These are phyloP conservation scores for Sylvicola cinctus DNA, from an alignment of 2,888 invertebrate genomes.

Conservation along the genomic window DNA sequence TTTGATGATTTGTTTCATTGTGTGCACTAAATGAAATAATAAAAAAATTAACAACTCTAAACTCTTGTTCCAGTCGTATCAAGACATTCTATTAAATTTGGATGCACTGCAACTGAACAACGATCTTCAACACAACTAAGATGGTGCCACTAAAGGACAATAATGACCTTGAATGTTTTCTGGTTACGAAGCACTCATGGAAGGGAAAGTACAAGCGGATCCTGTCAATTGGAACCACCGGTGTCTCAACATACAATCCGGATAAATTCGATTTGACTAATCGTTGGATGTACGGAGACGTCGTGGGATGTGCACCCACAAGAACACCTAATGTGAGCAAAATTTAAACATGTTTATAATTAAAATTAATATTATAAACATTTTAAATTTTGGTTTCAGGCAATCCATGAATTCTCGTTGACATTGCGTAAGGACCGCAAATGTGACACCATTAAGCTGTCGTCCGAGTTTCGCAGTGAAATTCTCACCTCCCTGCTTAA, in stretches of 20 bases:
- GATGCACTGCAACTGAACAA: no score
- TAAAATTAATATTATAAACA: not conserved
- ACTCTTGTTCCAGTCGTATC: no score
- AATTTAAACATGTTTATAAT: conserved; percentile 12
- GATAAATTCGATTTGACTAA: conserved; percentile 76
- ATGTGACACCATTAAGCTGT: conserved; percentile 85
- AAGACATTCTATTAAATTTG: no score
- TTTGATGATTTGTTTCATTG: no score
- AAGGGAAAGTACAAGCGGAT: conserved; percentile 98
- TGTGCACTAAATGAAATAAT: no score
- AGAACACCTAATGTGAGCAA: conserved; percentile 27
- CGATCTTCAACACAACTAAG: no score
- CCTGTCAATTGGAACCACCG: conserved; percentile 86
- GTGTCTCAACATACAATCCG: conserved; percentile 96
- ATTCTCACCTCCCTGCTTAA: conserved; percentile 80
- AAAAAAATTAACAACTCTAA: no score
- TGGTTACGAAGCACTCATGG: conserved; percentile 96
- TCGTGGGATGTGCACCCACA: conserved; percentile 46
- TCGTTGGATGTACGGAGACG: conserved; percentile 72
- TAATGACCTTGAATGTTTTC: conserved; percentile 88
- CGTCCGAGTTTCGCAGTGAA: conserved; percentile 83
- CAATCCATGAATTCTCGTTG: conserved; percentile 49
- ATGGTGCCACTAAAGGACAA: conserved; percentile 43
- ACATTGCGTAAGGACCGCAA: conserved; percentile 79
- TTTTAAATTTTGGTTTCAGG: conserved; percentile 18